Evolutionary conservation across 2,888 invertebrate species (phyloP).

Genomic region (Aquatica leii): DNA sequence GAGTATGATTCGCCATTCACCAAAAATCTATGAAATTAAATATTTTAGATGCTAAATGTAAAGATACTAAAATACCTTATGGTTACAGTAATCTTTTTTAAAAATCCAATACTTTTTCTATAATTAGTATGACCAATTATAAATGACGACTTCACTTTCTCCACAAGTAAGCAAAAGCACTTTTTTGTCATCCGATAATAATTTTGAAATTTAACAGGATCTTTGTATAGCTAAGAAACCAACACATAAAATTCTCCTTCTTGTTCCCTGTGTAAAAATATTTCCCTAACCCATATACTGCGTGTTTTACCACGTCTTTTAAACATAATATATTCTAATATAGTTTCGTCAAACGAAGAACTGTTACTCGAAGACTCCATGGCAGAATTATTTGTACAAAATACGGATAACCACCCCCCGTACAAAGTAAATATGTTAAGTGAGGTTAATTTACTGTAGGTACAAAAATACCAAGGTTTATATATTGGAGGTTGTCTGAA

Average conservation of each 20-base stretch:
- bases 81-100: conserved; percentile 7
- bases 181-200: conserved; percentile 2
- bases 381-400: background rate
- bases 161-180: conserved; percentile 5
- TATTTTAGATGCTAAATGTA: no score
- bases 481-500: no score
- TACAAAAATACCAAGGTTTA: no score
- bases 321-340: background rate
- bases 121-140: conserved; percentile 8
- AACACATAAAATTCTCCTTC: background rate
- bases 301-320: background rate
- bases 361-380: conserved; percentile 4
- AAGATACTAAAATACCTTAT: conserved; percentile 5
- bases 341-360: conserved; percentile 1
- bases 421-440: no score
- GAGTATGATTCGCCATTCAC: conserved; percentile 7
- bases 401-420: no score
- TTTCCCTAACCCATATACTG: conserved; percentile 6
- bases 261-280: conserved; percentile 9
- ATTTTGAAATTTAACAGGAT: conserved; percentile 10
- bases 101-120: conserved; percentile 5
- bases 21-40: background rate
- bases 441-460: no score
- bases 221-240: background rate
- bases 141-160: conserved; percentile 6